These are phyloP conservation scores for Trileptium ribeirensis DNA, from an alignment of 2,888 invertebrate species.

Conservation along the genomic window DNA sequence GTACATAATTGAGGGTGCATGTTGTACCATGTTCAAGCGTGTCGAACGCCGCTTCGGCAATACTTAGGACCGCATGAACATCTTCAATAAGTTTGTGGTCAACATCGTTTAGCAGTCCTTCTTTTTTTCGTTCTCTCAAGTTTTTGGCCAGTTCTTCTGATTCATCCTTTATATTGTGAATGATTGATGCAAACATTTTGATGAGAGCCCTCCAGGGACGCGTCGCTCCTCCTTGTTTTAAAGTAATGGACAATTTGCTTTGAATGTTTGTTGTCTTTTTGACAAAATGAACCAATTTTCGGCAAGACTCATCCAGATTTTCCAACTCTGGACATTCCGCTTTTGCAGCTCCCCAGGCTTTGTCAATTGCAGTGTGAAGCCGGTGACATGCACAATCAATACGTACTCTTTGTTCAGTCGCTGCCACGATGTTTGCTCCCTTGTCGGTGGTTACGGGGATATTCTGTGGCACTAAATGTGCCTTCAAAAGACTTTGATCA, in stretches of 20 bases:
- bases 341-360: neutral
- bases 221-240: neutral
- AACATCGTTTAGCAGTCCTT: neutral
- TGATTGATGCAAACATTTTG: neutral
- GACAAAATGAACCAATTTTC: neutral
- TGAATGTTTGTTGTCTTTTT: neutral
- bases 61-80: neutral
- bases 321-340: neutral
- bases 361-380: too few relatives aligned
- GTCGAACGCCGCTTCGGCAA: neutral
- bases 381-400: too few relatives aligned
- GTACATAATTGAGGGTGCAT: neutral
- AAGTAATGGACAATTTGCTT: neutral
- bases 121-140: neutral
- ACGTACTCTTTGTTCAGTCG: neutral
- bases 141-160: neutral
- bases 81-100: neutral
- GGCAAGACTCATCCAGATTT: neutral
- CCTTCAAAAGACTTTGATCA: neutral
- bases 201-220: neutral
- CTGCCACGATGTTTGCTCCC: neutral
- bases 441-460: neutral
- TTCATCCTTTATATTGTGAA: neutral
- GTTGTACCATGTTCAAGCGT: neutral
- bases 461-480: neutral